Evolutionary conservation across 2,113 vertebrate species (phyloP), one percentile per base, ranked within the genome.

Genomic region (Dipodomys merriami): DNA sequence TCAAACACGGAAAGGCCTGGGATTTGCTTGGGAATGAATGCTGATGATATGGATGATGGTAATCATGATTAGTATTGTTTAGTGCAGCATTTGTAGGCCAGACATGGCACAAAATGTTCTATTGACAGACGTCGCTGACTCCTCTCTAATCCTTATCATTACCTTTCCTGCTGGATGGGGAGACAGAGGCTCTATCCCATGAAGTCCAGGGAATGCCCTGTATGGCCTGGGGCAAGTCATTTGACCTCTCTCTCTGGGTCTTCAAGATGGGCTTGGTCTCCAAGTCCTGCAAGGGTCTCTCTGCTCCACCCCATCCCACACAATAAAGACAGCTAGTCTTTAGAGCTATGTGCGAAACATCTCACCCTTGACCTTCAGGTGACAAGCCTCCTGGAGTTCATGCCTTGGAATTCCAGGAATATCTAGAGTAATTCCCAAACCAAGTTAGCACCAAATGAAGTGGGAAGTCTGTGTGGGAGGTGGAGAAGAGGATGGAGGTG

Each of bases 381-480:
- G 20, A 74, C 20, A 62, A 35, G 82, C 10, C 49, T 15, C 49
- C 49, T 78, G 57, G 76, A 29, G 65, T 25, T 68, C 1, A 4
- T 33, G 69, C 25, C 33, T 25, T 39, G 74, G 83, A 80, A 83
- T 83, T 93, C 62, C 57, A 44, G 72, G n/a, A 25, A 20, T 25
- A 5, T 80, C 64, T 22, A 4, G 35, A 23, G 2, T 83, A 44
- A 2, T 53, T 23, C 6, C 84, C 4, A 30, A 60, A 12, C 7
- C 7, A 0, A 0, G 5, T 39, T 10, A 53, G 73, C 5, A 8
- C 13, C 73, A 29, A 57, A 7, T 7, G 7, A 33, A 0, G 0
- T 2, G 1, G 12, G n/a, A 10, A 1, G 1, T 71, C 33, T 73
- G 74, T 23, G 39, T 60, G 67, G 76, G 85, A 86, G 65, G 81